Percentiles rank a stretch among this genome's conserved stretches.
Evolutionary conservation across 2,888 invertebrate genomes (phyloP).

Genomic region (Clepsis dumicolana): DNA sequence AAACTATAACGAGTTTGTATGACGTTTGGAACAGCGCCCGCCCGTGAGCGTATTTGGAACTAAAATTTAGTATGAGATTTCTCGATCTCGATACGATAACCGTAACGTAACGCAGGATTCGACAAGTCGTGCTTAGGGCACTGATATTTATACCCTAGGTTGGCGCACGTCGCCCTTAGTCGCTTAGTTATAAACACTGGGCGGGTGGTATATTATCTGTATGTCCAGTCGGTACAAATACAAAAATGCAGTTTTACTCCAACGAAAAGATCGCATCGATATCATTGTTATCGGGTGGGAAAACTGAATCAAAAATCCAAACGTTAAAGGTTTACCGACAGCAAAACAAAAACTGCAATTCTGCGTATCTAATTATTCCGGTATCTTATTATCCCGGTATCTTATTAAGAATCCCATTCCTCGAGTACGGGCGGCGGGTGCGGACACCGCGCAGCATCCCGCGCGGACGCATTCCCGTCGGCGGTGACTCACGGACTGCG

Average conservation of each 20-base stretch:
- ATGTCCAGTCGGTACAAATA: too few relatives aligned
- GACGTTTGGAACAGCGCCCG: too few relatives aligned
- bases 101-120: too few relatives aligned
- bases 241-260: neutral
- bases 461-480: neutral
- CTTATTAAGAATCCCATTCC: neutral
- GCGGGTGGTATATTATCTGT: too few relatives aligned
- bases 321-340: neutral
- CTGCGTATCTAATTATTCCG: constrained; percentile 6
- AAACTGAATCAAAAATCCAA: neutral
- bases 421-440: neutral
- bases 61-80: too few relatives aligned
- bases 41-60: too few relatives aligned
- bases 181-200: too few relatives aligned
- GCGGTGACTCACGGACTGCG: constrained; percentile 9
- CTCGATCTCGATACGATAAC: too few relatives aligned
- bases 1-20: too few relatives aligned
- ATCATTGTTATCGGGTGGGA: neutral
- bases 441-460: neutral
- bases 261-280: neutral
- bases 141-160: too few relatives aligned
- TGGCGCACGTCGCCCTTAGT: too few relatives aligned
- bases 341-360: neutral
- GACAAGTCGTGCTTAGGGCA: too few relatives aligned
- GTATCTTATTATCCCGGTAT: neutral